Evolutionary conservation across 2,797 vertebrate species (phyloP).

Genomic region (Okamejei kenojei): DNA sequence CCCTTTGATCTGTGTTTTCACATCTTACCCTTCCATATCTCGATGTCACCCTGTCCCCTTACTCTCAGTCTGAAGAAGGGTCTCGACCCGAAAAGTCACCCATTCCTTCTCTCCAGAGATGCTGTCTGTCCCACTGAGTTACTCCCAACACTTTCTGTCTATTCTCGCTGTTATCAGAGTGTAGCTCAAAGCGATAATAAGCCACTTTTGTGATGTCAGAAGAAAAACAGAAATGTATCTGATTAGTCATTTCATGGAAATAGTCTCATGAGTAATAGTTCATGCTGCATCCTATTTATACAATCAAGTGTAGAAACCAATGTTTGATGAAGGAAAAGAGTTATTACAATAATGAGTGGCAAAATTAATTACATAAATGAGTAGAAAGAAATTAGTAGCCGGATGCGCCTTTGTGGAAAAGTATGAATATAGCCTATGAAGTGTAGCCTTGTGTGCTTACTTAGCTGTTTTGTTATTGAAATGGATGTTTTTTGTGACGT

Average conservation of each 20-base stretch:
- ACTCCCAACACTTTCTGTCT: too few relatives aligned
- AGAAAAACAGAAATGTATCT: background rate
- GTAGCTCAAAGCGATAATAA: background rate
- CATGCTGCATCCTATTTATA: background rate
- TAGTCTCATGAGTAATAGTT: background rate
- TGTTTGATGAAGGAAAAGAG: background rate
- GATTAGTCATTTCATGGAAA: background rate
- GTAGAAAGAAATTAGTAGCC: conserved; percentile 2
- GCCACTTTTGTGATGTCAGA: background rate
- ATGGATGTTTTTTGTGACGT: background rate
- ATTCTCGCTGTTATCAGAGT: background rate
- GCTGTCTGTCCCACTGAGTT: too few relatives aligned
- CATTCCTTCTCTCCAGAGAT: too few relatives aligned
- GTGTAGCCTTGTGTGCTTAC: background rate
- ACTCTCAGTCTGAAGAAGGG: too few relatives aligned
- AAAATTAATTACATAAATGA: background rate
- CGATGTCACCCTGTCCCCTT: too few relatives aligned
- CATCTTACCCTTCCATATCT: too few relatives aligned
- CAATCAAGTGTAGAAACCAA: background rate
- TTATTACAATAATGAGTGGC: background rate
- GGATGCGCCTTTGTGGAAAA: conserved; percentile 4
- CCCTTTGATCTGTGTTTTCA: too few relatives aligned
- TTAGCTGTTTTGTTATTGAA: conserved; percentile 11
- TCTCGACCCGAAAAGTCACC: too few relatives aligned
- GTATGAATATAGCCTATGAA: background rate